Conservation (phyloP, 1,140 invertebrate species). For the Oncopodura yosiiana region DNA sequence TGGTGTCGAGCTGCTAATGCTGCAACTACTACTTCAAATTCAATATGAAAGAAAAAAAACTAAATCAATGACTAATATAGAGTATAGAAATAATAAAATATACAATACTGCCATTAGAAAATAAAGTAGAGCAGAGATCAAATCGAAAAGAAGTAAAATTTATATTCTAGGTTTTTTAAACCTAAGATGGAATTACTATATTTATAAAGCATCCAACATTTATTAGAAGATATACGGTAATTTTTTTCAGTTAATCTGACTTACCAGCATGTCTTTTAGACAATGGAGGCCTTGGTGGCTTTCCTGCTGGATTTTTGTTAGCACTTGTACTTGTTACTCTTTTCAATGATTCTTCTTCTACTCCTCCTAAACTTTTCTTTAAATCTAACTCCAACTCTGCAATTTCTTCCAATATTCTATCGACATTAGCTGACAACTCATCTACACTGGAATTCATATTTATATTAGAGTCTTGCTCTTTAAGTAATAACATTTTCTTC, state of each 20-base stretch:
- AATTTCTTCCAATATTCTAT: slow-evolving; percentile 21
- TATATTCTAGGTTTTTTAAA: not conserved
- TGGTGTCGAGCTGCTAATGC: too few species aligned
- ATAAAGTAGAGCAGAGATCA: not conserved
- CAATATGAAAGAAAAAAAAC: too few species aligned
- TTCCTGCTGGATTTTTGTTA: not conserved
- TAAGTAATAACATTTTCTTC: not conserved
- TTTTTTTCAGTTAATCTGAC: not conserved
- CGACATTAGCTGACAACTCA: slow-evolving; percentile 21
- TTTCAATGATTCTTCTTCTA: not conserved
- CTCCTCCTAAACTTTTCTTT: not conserved
- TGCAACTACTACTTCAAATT: too few species aligned
- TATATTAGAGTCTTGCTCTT: too few species aligned
- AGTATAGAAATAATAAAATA: not conserved
- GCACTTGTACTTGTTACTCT: not conserved
- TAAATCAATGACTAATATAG: too few species aligned
- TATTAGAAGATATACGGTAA: not conserved
- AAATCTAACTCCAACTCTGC: slow-evolving; percentile 11
- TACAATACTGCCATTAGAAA: not conserved
- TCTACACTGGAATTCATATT: slow-evolving; percentile 3
- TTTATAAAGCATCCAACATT: too few species aligned
- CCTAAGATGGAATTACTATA: too few species aligned
- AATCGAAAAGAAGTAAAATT: not conserved
- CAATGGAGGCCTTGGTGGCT: slow-evolving; percentile 14
- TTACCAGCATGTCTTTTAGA: not conserved